Evolutionary conservation across 2,888 invertebrate species (phyloP).

Genomic region (Eupithecia tripunctaria): DNA sequence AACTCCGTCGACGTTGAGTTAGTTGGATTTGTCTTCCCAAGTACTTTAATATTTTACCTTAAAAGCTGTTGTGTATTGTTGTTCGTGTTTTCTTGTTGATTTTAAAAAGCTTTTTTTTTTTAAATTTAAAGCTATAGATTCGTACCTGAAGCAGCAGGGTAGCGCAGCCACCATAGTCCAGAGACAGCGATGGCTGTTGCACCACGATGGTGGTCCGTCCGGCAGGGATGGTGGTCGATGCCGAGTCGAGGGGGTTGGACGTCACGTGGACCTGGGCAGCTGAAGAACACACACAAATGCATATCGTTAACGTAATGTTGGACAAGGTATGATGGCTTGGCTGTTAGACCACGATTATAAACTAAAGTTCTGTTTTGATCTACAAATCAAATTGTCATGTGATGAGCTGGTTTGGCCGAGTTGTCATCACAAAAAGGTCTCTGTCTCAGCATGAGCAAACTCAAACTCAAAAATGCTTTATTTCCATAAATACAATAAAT

Average conservation of each 20-base stretch:
- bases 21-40: too few relatives aligned
- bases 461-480: too few relatives aligned
- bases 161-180: conserved; percentile 88
- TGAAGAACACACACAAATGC: conserved; percentile 36
- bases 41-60: too few relatives aligned
- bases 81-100: too few relatives aligned
- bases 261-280: conserved; percentile 90
- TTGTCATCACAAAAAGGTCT: too few relatives aligned
- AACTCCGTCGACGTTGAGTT: too few relatives aligned
- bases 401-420: background rate
- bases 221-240: conserved; percentile 78
- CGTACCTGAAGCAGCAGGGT: conserved; percentile 89
- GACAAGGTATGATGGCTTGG: background rate
- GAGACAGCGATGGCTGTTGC: conserved; percentile 91
- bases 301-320: background rate
- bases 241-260: conserved; percentile 90
- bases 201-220: conserved; percentile 89
- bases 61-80: too few relatives aligned
- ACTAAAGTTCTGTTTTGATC: background rate
- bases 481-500: too few relatives aligned
- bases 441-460: too few relatives aligned
- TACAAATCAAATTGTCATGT: background rate
- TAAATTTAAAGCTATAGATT: background rate
- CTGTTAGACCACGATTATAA: background rate
- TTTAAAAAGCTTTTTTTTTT: too few relatives aligned